Conservation (phyloP, 2,888 invertebrate species). For the Choristoneura rosaceana region DNA sequence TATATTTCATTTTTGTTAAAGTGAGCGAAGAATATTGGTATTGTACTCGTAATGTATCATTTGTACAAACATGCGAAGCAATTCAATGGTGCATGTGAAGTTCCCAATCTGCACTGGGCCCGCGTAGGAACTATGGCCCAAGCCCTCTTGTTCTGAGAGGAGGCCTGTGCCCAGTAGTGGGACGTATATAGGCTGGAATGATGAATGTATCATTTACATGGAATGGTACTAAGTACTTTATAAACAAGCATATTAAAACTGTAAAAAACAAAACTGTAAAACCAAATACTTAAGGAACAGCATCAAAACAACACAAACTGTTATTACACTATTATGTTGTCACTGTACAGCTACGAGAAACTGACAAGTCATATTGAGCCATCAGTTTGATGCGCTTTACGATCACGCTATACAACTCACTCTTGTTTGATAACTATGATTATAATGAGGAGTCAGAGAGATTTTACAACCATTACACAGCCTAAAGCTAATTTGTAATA, state of each 20-base stretch:
- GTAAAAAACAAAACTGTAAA: slow-evolving; percentile 22
- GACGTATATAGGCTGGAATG: no score
- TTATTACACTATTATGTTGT: slow-evolving; percentile 53
- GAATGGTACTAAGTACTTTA: neutral
- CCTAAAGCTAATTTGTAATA: neutral
- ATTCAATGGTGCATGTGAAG: no score
- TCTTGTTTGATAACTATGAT: slow-evolving; percentile 33
- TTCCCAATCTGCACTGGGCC: no score
- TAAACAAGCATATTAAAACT: neutral
- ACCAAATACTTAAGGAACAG: slow-evolving; percentile 32
- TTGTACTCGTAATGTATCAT: no score
- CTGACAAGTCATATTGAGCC: slow-evolving; percentile 47
- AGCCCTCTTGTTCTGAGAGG: no score
- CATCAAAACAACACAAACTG: slow-evolving; percentile 37
- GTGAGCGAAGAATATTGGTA: no score
- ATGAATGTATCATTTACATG: no score
- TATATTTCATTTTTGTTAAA: no score
- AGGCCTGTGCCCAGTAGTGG: no score
- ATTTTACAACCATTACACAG: slow-evolving; percentile 1
- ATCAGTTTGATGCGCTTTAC: slow-evolving; percentile 37
- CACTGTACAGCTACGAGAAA: slow-evolving; percentile 31
- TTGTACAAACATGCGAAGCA: no score
- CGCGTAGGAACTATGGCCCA: no score
- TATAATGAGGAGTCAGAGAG: slow-evolving; percentile 16
- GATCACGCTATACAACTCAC: slow-evolving; percentile 32